Conservation (phyloP, 2,113 vertebrate species). For the Speoplatyrhinus poulsoni region DNA sequence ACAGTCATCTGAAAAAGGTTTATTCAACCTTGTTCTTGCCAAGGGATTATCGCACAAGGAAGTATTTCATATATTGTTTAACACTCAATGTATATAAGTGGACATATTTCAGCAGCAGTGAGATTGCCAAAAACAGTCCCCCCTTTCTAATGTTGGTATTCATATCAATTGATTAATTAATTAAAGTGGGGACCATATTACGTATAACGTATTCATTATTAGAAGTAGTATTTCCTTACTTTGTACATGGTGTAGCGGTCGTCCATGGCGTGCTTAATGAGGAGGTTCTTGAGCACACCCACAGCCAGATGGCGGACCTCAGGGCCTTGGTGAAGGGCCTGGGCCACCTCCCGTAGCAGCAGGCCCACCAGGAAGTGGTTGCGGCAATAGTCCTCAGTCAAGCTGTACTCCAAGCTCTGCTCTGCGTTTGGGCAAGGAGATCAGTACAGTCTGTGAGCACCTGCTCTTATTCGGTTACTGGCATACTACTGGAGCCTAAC, state of each 20-base stretch:
- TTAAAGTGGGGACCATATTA: too few relatives aligned
- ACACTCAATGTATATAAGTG: too few relatives aligned
- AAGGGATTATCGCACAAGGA: too few relatives aligned
- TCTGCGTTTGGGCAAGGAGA: conserved; percentile 75
- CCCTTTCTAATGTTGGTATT: too few relatives aligned
- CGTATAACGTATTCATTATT: too few relatives aligned
- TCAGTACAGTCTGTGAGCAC: background rate
- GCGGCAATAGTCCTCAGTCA: conserved; percentile 93
- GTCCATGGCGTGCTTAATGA: conserved; percentile 94
- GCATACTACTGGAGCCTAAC: background rate
- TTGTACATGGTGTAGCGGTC: conserved; percentile 84
- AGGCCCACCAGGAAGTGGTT: conserved; percentile 96
- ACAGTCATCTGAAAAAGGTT: too few relatives aligned
- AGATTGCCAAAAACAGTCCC: too few relatives aligned
- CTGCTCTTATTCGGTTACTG: background rate
- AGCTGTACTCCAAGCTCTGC: conserved; percentile 88
- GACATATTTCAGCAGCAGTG: too few relatives aligned
- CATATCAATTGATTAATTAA: too few relatives aligned
- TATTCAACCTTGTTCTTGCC: too few relatives aligned
- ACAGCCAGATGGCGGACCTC: conserved; percentile 89
- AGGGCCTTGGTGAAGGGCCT: conserved; percentile 85
- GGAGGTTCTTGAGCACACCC: conserved; percentile 87
- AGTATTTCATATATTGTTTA: too few relatives aligned
- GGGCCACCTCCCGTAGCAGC: conserved; percentile 87
- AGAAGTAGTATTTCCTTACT: conserved; percentile 28